Base-by-base conservation (phyloP, 2,888 invertebrate genomes). In the Caenorhabditis becei region DNA sequence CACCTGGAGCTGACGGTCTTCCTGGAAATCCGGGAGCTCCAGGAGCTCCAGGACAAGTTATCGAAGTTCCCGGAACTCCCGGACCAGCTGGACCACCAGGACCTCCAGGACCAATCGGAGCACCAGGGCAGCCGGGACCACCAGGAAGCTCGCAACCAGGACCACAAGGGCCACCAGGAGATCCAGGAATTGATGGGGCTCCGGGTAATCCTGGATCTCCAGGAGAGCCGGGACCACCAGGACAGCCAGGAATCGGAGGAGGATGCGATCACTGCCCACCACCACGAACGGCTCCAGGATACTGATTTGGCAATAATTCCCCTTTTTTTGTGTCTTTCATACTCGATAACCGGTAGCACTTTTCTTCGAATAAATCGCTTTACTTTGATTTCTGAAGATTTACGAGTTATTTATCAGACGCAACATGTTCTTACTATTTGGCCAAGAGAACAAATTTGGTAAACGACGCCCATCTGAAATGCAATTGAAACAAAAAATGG, bases 31-130 rank as follows among this genome's bases (percentile, higher is more conserved):
- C 82, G 18, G 88, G 88, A 26, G 44, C 81, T 1, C 78, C 83
- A 24, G 88, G 88, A 35, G 59, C 65, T 11, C 81, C 83, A 14
- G 83, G 83, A 20, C 74, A 81, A 66, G 71, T 80, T 24, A 71
- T 75, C 54, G 75, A 78, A 44, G 82, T 82, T 2, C 82, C 82
- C 3, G 77, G 78, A 8, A 80, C 80, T 1, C 82, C 84, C 8
- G 84, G 85, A 53, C 88, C 87, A 23, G 66, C 83, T 18, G 88
- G 88, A 41, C 77, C 81, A 54, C 85, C 82, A 28, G 85, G 85
- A 71, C 80, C 82, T 11, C 56, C 67, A n/a, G 85, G 85, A 49
- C 78, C 80, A 14, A 61, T 72, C 20, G 85, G 85, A 47, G 32
- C 58, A 2, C 80, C 80, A 24, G 85, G 85, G 44, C 77, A 82